A percentile compares a stretch with the other conserved stretches of the same genome.
phyloP scores from a whole-genome alignment of 2,113 vertebrate genomes.

The Rallus limicola region DNA sequence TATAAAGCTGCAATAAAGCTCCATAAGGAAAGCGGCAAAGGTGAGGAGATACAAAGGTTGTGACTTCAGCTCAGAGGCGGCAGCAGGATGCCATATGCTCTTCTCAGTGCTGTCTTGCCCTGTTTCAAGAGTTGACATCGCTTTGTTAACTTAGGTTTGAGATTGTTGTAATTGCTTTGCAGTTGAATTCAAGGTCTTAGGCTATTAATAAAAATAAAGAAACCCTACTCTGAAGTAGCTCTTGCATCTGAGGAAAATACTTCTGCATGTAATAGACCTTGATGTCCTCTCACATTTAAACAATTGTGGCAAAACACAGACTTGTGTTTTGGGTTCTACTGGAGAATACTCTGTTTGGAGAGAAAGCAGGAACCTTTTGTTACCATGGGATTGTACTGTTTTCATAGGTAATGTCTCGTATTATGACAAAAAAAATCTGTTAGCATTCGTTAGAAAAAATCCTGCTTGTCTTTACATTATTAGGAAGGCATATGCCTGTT shows the following conservation, averaged over 20 bases:
- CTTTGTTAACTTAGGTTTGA: neutral
- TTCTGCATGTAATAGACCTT: neutral
- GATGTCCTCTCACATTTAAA: neutral
- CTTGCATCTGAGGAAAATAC: neutral
- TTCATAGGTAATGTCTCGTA: neutral
- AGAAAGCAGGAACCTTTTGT: neutral
- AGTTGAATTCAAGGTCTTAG: neutral
- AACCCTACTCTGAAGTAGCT: neutral
- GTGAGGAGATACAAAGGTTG: neutral
- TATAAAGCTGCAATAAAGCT: neutral
- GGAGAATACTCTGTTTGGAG: neutral
- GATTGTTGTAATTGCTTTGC: neutral
- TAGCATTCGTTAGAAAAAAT: conserved; percentile 1
- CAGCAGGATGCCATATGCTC: neutral
- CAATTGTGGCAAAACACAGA: neutral
- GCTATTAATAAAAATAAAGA: neutral
- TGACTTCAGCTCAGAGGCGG: neutral
- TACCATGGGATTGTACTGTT: neutral
- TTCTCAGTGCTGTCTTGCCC: neutral
- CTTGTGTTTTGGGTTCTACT: neutral
- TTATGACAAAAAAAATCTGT: neutral
- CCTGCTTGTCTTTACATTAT: neutral
- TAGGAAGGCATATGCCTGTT: neutral
- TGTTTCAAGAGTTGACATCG: neutral
- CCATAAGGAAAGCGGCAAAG: neutral